phyloP scores from a whole-genome alignment of 2,888 invertebrate species.

The Enchytraeus crypticus region DNA sequence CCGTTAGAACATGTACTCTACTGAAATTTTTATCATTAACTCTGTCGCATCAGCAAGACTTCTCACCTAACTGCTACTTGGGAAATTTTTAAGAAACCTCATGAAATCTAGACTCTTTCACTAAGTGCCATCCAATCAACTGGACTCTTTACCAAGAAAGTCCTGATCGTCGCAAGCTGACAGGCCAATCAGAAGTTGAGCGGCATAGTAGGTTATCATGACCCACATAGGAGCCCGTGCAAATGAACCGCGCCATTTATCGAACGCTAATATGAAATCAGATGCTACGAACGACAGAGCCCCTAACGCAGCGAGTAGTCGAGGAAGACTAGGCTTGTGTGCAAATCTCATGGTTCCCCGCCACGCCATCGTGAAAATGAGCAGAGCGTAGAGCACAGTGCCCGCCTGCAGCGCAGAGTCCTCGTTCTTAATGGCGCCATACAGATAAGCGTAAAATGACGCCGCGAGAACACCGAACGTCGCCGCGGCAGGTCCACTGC shows the following conservation, averaged over 20 bases:
- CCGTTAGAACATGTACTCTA: too few species aligned
- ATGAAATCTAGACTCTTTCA: too few species aligned
- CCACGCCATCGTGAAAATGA: conserved; percentile 7
- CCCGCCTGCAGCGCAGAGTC: background rate
- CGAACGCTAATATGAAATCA: conserved; percentile 4
- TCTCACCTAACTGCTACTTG: too few species aligned
- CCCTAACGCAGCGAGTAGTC: background rate
- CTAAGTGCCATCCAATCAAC: too few species aligned
- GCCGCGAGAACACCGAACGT: background rate
- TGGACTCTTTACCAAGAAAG: too few species aligned
- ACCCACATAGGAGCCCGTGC: background rate
- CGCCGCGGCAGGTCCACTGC: background rate
- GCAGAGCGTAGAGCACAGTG: background rate
- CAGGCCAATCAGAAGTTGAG: conserved; percentile 6
- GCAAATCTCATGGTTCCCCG: background rate
- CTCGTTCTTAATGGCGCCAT: background rate
- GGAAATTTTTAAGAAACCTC: too few species aligned
- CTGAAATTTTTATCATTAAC: too few species aligned
- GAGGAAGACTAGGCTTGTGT: background rate
- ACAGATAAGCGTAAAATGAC: background rate
- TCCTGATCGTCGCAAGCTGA: conserved; percentile 3
- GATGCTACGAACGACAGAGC: conserved; percentile 1
- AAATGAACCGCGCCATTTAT: conserved; percentile 6
- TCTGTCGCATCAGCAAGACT: too few species aligned
- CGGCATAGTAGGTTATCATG: conserved; percentile 7